A percentile compares a stretch with the other conserved stretches of the same genome.
These are phyloP conservation scores for Enteromius argenteus DNA, from an alignment of 2,797 vertebrate genomes.

Conservation along the genomic window DNA sequence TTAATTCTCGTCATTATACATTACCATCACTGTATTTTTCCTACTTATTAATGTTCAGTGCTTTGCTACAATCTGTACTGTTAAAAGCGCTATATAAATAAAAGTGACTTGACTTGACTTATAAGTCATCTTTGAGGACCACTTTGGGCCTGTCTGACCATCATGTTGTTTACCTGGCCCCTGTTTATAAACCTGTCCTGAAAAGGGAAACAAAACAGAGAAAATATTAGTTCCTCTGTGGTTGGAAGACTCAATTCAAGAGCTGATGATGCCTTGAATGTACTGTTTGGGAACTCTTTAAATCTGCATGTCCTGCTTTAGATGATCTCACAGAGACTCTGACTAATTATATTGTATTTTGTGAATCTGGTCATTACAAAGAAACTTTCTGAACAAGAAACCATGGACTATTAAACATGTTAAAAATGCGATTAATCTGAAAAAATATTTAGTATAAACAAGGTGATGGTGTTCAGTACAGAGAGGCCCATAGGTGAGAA, in stretches of 20 bases:
- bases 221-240: not conserved
- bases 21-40: too few species aligned
- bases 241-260: not conserved
- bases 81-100: too few species aligned
- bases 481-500: not conserved
- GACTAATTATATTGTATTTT: not conserved
- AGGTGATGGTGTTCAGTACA: not conserved
- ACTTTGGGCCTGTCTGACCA: slow-evolving; percentile 5
- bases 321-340: not conserved
- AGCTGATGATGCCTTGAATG: not conserved
- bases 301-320: not conserved
- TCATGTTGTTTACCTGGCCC: not conserved
- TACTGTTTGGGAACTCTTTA: not conserved
- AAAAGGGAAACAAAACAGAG: not conserved
- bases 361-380: not conserved
- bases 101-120: too few species aligned
- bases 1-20: too few species aligned
- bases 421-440: not conserved
- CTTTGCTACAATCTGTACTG: too few species aligned
- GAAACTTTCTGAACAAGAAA: not conserved
- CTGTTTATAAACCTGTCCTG: not conserved
- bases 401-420: not conserved
- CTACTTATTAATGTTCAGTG: too few species aligned
- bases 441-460: not conserved
- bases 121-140: slow-evolving; percentile 10